phyloP scores from a whole-genome alignment of 1,140 invertebrate genomes.

The Drosophila truncata region DNA sequence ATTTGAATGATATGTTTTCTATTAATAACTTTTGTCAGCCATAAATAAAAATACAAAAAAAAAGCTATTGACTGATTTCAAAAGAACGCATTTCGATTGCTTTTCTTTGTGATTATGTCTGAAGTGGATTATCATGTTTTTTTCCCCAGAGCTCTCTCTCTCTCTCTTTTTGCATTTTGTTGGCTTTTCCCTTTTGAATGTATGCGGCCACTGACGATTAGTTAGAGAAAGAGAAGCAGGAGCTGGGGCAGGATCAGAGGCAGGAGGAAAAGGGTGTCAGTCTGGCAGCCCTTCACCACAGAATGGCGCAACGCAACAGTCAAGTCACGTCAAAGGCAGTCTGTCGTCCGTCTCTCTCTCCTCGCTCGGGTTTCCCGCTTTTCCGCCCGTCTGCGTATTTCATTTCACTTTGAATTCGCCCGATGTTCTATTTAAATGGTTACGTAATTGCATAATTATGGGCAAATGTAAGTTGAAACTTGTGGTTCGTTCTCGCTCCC shows the following conservation, averaged over 20 bases:
- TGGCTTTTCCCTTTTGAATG: conserved; percentile 21
- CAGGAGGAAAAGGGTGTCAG: conserved; percentile 9
- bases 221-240: conserved; percentile 28
- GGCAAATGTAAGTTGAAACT: conserved; percentile 62
- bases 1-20: conserved; percentile 5
- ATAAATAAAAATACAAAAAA: background rate
- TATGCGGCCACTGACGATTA: conserved; percentile 43
- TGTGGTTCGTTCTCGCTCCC: conserved; percentile 30
- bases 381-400: conserved; percentile 53
- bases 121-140: conserved; percentile 32
- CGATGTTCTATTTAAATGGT: conserved; percentile 82
- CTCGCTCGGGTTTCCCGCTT: conserved; percentile 6
- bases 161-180: conserved; percentile 16
- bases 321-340: conserved; percentile 68
- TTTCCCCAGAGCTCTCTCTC: background rate
- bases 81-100: conserved; percentile 17
- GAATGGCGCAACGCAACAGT: conserved; percentile 61
- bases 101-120: conserved; percentile 53
- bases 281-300: conserved; percentile 57
- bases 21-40: conserved; percentile 5
- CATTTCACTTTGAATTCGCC: conserved; percentile 66
- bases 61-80: background rate
- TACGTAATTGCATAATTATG: conserved; percentile 83
- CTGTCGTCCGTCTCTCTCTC: conserved; percentile 11
- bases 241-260: background rate